phyloP scores from a whole-genome alignment of 2,888 invertebrate species.

The Tenthredo notha region DNA sequence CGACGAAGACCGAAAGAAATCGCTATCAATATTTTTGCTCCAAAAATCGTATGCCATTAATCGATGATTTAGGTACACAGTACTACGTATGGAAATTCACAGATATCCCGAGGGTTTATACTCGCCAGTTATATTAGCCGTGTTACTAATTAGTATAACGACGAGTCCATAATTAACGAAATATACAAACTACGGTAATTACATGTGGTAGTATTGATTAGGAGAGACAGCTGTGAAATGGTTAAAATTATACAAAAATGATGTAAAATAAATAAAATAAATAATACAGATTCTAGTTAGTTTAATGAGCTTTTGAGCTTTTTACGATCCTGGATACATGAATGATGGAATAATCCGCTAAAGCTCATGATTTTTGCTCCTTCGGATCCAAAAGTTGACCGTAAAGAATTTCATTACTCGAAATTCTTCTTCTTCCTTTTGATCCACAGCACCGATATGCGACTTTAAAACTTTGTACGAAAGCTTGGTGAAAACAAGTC shows the following conservation, averaged over 20 bases:
- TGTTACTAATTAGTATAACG: slow-evolving; percentile 23
- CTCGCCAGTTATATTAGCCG: not conserved
- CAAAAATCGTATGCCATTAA: not conserved
- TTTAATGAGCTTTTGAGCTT: not conserved
- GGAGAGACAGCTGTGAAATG: not conserved
- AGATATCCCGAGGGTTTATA: not conserved
- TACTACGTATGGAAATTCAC: not conserved
- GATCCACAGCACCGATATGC: not conserved
- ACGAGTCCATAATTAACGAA: not conserved
- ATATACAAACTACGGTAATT: not conserved
- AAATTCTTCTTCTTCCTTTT: not conserved
- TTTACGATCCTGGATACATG: not conserved
- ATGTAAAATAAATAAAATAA: not conserved
- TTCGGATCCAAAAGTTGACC: not conserved
- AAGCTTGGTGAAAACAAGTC: not conserved
- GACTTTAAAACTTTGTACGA: not conserved
- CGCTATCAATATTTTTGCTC: not conserved
- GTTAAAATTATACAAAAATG: not conserved
- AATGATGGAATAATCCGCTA: not conserved
- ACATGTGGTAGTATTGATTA: not conserved
- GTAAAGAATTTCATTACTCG: not conserved
- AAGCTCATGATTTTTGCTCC: not conserved
- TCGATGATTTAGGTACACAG: not conserved
- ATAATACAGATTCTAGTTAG: not conserved
- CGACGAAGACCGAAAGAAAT: not conserved